Percentiles rank a stretch among this genome's conserved stretches.
These are phyloP conservation scores for Erpetoichthys calabaricus DNA, from an alignment of 2,797 vertebrate genomes.

Conservation along the genomic window DNA sequence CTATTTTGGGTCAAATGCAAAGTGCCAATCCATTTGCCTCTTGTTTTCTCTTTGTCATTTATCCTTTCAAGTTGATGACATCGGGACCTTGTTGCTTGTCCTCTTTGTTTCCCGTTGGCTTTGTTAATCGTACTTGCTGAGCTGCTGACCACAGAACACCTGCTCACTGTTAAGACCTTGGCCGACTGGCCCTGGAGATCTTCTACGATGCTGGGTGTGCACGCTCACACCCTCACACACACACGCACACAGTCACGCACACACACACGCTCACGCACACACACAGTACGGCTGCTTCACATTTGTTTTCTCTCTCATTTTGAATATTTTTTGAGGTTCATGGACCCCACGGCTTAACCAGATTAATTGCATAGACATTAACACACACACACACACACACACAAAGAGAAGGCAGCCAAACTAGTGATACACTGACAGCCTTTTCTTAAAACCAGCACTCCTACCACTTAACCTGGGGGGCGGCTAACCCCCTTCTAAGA, in stretches of 20 bases:
- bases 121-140: background rate
- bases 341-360: background rate
- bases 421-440: slow-evolving; percentile 17
- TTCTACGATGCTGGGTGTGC: too few species aligned
- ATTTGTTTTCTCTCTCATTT: background rate
- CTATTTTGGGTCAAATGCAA: too few species aligned
- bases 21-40: too few species aligned
- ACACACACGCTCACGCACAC: too few species aligned
- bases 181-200: too few species aligned
- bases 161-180: background rate
- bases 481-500: slow-evolving; percentile 32
- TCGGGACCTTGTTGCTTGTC: too few species aligned
- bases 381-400: slow-evolving; percentile 19
- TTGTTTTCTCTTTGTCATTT: too few species aligned
- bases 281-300: too few species aligned
- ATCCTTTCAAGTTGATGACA: too few species aligned
- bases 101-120: background rate
- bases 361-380: slow-evolving; percentile 8
- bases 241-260: too few species aligned
- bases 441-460: slow-evolving; percentile 26
- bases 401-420: slow-evolving; percentile 30
- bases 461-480: slow-evolving; percentile 43
- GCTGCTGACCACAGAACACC: slow-evolving; percentile 1
- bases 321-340: slow-evolving; percentile 1
- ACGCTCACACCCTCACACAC: too few species aligned